Conservation (phyloP, 2,888 invertebrate species). For the Acanthosepion pharaonis region DNA sequence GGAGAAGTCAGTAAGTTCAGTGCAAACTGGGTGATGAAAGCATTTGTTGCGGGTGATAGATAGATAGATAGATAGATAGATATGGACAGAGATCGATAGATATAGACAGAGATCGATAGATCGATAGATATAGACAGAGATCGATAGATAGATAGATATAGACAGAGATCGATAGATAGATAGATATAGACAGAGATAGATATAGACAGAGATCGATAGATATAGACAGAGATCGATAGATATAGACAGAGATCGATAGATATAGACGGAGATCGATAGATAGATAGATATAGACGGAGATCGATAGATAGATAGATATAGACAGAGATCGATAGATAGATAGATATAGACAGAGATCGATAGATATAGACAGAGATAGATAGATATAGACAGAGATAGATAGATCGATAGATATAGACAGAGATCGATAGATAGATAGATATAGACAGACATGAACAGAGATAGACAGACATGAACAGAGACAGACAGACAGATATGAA, state of each 20-base stretch:
- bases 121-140: neutral
- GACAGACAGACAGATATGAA: neutral
- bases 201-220: too few species aligned
- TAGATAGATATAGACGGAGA: constrained; percentile 43
- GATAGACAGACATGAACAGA: neutral
- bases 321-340: constrained; percentile 46
- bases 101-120: neutral
- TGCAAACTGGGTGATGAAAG: too few species aligned
- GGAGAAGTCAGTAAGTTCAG: too few species aligned
- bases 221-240: neutral
- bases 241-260: constrained; percentile 43
- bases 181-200: neutral
- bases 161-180: neutral
- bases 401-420: neutral
- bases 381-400: constrained; percentile 35
- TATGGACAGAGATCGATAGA: too few species aligned
- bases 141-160: neutral
- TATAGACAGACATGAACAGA: neutral
- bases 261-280: constrained; percentile 18
- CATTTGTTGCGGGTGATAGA: too few species aligned
- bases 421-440: neutral
- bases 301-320: constrained; percentile 41
- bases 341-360: constrained; percentile 47
- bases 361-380: constrained; percentile 50
- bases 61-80: too few species aligned